Base-by-base conservation (phyloP, 2,113 vertebrate genomes). In the Ornithorhynchus anatinus region DNA sequence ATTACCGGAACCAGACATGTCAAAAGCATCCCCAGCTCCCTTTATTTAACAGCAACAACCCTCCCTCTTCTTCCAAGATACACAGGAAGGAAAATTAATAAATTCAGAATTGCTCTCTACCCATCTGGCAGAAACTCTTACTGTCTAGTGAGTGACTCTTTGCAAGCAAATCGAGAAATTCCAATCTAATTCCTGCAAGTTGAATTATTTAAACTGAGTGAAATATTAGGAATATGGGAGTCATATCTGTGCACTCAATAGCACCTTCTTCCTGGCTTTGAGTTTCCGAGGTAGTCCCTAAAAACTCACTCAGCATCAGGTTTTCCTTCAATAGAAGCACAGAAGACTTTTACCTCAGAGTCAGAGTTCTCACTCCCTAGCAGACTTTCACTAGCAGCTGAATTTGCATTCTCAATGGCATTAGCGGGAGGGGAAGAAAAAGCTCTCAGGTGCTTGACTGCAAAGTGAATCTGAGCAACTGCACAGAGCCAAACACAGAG, bases 361-460 rank as follows among this genome's bases (percentile, higher is more conserved):
- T 84, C 70, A 48, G 27, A 50, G 58, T 75, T 82, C 69, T 63
- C 2, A 22, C 42, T 75, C 51, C 72, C 50, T 27, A 27, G 62
- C 39, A 74, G 22, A 57, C 48, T 51, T 27, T 33, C 31, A 45
- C 36, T 45, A 38, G 53, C n/a, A 59, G 40, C 27, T 16, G 31
- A 73, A 77, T 69, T 72, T 81, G 69, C 60, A 81, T 83, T 73
- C 29, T 59, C 66, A 51, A 62, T 44, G 65, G 48, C 10, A 32
- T 47, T 60, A 68, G 62, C 38, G 59, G 77, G 71, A 77, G 68
- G 4, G n/a, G n/a, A n/a, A 62, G 59, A 61, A 67, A 79, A 53
- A 11, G 38, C 9, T 13, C 44, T 66, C 29, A 32, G 12, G 56
- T 80, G 59, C 42, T 70, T 72, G 54, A 48, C 51, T 77, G 43